These are phyloP conservation scores for Datnioides undecimradiatus DNA, from an alignment of 2,113 vertebrate species.

Conservation along the genomic window DNA sequence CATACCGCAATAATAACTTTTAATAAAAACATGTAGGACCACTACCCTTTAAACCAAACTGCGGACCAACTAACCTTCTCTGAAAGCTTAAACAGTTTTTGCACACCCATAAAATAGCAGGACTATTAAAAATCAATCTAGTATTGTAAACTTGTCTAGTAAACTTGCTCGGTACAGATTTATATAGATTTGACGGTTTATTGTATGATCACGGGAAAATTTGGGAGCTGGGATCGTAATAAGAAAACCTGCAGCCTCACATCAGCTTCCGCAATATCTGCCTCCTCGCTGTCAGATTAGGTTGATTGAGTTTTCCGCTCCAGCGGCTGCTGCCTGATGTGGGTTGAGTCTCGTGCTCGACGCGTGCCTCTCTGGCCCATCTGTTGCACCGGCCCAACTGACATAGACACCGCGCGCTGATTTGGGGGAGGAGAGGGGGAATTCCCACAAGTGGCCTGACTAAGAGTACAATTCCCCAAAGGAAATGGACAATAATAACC, in stretches of 20 bases:
- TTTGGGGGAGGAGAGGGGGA: neutral
- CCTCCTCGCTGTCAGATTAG: constrained; percentile 25
- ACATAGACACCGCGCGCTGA: constrained; percentile 67
- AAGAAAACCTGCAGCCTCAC: neutral
- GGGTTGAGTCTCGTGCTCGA: constrained; percentile 76
- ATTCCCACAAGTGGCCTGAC: constrained; percentile 61
- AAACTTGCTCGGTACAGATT: neutral
- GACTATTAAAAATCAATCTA: neutral
- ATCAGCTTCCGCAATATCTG: neutral
- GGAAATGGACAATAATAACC: constrained; percentile 47
- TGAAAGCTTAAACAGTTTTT: neutral
- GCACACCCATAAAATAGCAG: neutral
- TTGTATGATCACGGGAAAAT: neutral
- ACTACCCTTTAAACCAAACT: neutral
- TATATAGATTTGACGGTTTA: neutral
- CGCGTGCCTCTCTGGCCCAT: constrained; percentile 80
- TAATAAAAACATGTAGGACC: neutral
- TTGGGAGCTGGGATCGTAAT: neutral
- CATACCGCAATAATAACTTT: neutral
- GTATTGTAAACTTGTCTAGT: neutral
- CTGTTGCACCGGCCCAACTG: constrained; percentile 75
- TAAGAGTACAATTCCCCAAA: constrained; percentile 62
- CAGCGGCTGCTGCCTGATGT: neutral
- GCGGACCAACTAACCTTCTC: neutral
- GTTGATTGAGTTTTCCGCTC: constrained; percentile 54